Percentiles rank a stretch among this genome's conserved stretches.
phyloP scores from a whole-genome alignment of 2,113 vertebrate species.

The Aptenodytes forsteri region DNA sequence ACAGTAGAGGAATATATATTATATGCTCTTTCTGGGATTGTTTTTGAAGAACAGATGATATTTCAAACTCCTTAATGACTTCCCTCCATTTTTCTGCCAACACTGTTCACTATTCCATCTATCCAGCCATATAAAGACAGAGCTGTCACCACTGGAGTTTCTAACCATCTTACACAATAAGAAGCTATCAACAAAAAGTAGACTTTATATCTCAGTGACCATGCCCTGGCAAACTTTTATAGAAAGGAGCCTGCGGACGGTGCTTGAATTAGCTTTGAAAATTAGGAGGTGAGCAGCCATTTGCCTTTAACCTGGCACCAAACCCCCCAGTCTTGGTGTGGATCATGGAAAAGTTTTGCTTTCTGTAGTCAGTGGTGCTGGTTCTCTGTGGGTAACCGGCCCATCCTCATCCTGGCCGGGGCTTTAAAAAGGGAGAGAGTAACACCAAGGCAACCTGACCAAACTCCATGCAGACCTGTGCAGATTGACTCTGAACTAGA shows the following conservation, averaged over 20 bases:
- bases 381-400: background rate
- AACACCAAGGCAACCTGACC: background rate
- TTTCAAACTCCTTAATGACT: background rate
- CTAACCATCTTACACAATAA: background rate
- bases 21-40: background rate
- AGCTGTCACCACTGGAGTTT: background rate
- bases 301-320: background rate
- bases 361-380: background rate
- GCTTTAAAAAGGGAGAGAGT: background rate
- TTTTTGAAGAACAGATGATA: background rate
- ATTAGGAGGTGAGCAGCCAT: background rate
- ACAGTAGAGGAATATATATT: background rate
- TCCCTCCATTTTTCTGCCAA: background rate
- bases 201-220: background rate
- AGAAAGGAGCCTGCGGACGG: background rate
- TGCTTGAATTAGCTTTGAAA: background rate
- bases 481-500: background rate
- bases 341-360: background rate
- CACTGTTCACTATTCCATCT: background rate
- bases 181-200: background rate
- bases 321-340: background rate
- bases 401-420: background rate
- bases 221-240: background rate
- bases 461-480: background rate
- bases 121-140: background rate